Evolutionary conservation across 2,797 vertebrate species (phyloP).

Genomic region (Kryptopterus vitreolus): DNA sequence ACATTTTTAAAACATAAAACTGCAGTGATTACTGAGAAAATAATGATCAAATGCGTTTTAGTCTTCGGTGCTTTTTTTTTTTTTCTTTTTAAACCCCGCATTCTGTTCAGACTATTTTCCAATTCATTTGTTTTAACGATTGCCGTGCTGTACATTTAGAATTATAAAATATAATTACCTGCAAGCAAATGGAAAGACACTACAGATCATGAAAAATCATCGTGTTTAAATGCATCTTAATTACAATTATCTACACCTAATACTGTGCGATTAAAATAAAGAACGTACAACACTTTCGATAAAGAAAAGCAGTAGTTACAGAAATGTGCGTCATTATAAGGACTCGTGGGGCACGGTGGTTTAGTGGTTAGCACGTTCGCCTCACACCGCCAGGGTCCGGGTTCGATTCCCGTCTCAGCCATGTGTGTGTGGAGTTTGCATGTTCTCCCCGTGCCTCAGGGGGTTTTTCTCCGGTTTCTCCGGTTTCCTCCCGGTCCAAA

Average conservation of each 20-base stretch:
- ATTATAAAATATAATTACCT: neutral
- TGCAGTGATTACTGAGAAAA: neutral
- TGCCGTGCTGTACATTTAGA: neutral
- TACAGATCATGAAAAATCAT: neutral
- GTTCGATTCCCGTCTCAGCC: too few relatives aligned
- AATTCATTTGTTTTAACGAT: neutral
- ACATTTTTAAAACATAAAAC: neutral
- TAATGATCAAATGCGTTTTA: neutral
- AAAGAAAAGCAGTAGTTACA: too few relatives aligned
- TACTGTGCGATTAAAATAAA: neutral
- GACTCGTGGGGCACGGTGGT: too few relatives aligned
- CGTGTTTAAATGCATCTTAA: neutral
- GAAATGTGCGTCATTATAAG: too few relatives aligned
- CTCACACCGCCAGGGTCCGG: too few relatives aligned
- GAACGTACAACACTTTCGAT: too few relatives aligned
- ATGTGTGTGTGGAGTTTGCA: too few relatives aligned
- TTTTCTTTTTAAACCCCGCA: neutral
- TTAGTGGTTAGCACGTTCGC: too few relatives aligned
- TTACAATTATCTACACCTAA: neutral
- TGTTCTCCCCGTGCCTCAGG: too few relatives aligned
- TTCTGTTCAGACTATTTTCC: neutral
- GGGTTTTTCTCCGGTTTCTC: too few relatives aligned
- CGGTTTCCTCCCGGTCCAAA: too few relatives aligned
- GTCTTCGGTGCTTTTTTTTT: neutral
- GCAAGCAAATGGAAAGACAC: neutral